Evolutionary conservation across 2,113 vertebrate species (phyloP).

Genomic region (Bubalus kerabau): DNA sequence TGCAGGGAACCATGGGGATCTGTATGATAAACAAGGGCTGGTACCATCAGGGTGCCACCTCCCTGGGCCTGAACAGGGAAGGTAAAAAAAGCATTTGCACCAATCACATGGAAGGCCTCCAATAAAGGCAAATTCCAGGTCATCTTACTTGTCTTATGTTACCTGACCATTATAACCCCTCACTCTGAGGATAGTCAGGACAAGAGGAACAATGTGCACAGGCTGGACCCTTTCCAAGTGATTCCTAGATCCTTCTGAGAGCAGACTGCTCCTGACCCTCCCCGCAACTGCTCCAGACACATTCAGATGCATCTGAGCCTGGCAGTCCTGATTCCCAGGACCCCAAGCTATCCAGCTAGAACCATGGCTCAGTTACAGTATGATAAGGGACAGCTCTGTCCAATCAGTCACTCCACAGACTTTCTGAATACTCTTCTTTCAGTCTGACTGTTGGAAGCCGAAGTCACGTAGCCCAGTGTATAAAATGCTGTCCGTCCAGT

Average conservation of each 20-base stretch:
- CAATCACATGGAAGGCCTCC: neutral
- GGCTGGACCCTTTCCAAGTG: neutral
- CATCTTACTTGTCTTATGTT: neutral
- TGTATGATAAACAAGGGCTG: neutral
- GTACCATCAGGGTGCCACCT: neutral
- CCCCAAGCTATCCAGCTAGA: neutral
- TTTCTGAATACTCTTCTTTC: neutral
- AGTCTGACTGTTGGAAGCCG: neutral
- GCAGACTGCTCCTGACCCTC: neutral
- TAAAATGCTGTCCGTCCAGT: neutral
- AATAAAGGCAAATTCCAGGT: neutral
- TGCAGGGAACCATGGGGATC: neutral
- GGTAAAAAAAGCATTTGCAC: neutral
- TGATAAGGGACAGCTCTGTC: neutral
- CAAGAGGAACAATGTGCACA: neutral
- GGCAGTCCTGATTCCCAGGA: neutral
- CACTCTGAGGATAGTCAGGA: neutral
- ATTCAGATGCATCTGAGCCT: neutral
- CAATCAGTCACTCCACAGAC: neutral
- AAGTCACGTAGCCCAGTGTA: neutral
- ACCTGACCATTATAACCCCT: neutral
- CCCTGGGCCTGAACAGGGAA: neutral
- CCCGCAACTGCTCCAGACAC: neutral
- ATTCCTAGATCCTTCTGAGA: neutral
- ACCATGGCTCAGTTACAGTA: neutral